Base-by-base conservation (phyloP, 2,888 invertebrate genomes). In the Nineta flava region DNA sequence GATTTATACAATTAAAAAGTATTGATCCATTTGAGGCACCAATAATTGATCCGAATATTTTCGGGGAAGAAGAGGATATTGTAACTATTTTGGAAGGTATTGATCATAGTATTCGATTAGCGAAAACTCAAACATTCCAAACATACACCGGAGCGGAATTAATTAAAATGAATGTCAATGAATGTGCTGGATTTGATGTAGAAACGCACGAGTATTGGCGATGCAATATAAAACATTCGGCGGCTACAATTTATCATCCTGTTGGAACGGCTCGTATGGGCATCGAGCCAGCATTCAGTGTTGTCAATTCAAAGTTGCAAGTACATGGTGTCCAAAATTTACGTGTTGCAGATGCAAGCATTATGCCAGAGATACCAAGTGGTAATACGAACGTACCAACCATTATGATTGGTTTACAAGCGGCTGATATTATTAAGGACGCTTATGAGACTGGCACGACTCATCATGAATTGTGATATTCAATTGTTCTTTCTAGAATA, bases 21-120 rank as follows among this genome's bases (percentile, higher is more conserved):
- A 56, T 50, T 1, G 54, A 57, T 52, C 60, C 62, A 6, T 53
- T 57, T 15, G 60, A 61, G 35, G 60, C 59, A 51, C 62, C 62
- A 0, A 4, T 55, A 6, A 61, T 63, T 6, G 53, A 62, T 51
- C 54, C 57, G 1, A 56, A 57, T 13, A 60, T 55, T 40, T 56
- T 59, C 5, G 53, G 55, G 0, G 60, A 61, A 49, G 47, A 53
- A 12, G 47, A 57, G 15, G 86, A 87, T 57, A 64, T 76, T 1
- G 70, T 74, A 15, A 77, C 75, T 2, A 65, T 81, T 9, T 69
- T 81, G 1, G 69, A 73, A 13, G 75, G 77, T 1, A 71, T 81
- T 4, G 66, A 76, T 10, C 52, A 47, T 13, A 47, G 56, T 9
- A n/a, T 56, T n/a, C 50, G 53, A 3, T 50, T 62, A 21, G 15